phyloP scores from a whole-genome alignment of 2,113 vertebrate genomes.

The Orthonyx spaldingii region DNA sequence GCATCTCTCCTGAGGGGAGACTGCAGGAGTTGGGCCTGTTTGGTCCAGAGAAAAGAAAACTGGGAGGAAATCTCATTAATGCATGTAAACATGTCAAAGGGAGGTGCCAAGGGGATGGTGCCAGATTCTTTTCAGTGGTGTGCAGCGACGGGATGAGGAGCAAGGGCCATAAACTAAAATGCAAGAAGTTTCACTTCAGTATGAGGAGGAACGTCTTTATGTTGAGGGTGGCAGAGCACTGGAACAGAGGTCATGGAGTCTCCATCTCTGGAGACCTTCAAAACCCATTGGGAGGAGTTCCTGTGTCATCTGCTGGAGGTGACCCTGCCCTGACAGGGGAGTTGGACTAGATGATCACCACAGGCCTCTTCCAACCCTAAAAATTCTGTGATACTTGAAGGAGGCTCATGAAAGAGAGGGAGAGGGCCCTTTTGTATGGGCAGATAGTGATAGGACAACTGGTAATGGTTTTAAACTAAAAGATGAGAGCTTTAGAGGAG shows the following conservation, averaged over 20 bases:
- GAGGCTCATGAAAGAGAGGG: background rate
- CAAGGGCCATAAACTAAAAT: background rate
- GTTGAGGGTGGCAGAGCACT: background rate
- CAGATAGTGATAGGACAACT: background rate
- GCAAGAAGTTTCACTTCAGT: background rate
- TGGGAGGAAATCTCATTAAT: background rate
- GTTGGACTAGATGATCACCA: background rate
- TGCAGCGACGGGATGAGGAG: accelerated
- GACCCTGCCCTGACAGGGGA: background rate
- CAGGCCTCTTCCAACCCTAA: background rate
- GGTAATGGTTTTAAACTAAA: background rate
- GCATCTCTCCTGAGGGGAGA: background rate
- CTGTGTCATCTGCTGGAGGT: background rate
- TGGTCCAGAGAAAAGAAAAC: background rate
- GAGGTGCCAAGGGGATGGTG: background rate
- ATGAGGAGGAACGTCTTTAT: background rate
- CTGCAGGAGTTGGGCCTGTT: background rate
- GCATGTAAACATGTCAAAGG: background rate
- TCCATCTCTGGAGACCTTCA: background rate
- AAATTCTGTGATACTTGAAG: background rate
- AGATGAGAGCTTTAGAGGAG: background rate
- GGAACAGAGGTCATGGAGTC: background rate
- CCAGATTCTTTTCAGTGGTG: background rate
- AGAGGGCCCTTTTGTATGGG: background rate
- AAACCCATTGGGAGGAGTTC: background rate